Base-by-base conservation (phyloP, 2,888 invertebrate genomes). In the Pycnomerus fuliginosus region DNA sequence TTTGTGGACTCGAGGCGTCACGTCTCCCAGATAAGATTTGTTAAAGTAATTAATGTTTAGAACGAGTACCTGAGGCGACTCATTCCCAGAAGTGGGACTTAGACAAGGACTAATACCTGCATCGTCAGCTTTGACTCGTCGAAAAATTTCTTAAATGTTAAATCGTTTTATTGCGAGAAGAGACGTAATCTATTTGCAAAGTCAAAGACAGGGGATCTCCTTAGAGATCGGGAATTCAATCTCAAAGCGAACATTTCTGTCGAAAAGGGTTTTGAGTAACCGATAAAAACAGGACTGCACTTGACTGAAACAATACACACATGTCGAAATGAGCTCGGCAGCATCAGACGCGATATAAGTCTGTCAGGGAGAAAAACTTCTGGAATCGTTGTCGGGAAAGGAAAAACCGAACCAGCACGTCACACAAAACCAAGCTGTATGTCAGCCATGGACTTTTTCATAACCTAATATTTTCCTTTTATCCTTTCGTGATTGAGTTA, bases 401-500 rank as follows among this genome's bases (percentile, higher is more conserved):
- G 43, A 55, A 56, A 55, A 53, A 54, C 40, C 48, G 40, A n/a
- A n/a, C 55, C 48, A 47, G 48, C 15, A 48, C 47, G 57, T 57
- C 55, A 54, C 55, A 53, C 50, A 54, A 51, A 38, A 49, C 54
- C 51, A 41, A 51, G 52, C 50, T 48, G 47, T 51, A 52, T 48
- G 50, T 50, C 52, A 50, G 52, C 40, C 44, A 44, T 37, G 40
- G 37, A 10, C 10, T 16, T 14, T 31, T n/a, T n/a, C n/a, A n/a
- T n/a, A n/a, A n/a, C n/a, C n/a, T n/a, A n/a, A n/a, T 31, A 31
- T 31, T 15, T 3, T 13, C 8, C 16, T 13, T 22, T 11, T 12
- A 8, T 15, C 7, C 16, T 2, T 3, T 15, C 13, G 7, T n/a
- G 16, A 35, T 4, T 35, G 25, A 25, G 7, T 35, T 35, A 11